These are phyloP conservation scores for Anguilla pacifica DNA, from an alignment of 2,797 vertebrate species.

Conservation along the genomic window DNA sequence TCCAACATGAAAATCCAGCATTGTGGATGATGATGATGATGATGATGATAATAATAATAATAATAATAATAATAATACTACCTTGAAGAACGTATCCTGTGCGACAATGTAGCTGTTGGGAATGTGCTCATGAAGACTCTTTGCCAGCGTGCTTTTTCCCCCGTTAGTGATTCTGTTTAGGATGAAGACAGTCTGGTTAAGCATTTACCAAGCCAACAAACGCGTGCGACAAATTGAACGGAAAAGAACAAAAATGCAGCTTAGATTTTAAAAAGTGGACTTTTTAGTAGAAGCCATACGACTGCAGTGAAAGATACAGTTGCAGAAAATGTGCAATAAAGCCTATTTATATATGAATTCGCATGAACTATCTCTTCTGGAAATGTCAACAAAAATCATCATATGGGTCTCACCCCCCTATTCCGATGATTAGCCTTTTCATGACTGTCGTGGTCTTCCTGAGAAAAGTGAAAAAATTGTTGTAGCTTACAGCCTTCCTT, in stretches of 20 bases:
- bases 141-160: constrained; percentile 87
- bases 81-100: constrained; percentile 94
- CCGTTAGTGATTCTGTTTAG: constrained; percentile 85
- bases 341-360: neutral
- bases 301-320: neutral
- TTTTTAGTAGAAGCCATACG: neutral
- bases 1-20: no score
- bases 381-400: neutral
- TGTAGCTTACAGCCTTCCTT: neutral
- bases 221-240: neutral
- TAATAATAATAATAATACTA: constrained; percentile 45
- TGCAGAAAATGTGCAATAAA: neutral
- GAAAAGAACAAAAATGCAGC: neutral
- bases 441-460: constrained; percentile 58
- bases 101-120: constrained; percentile 82
- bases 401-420: constrained; percentile 83
- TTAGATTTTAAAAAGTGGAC: neutral
- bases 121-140: constrained; percentile 75
- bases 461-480: neutral
- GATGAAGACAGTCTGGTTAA: constrained; percentile 22
- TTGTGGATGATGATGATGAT: neutral
- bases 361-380: no score
- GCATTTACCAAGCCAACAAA: neutral
- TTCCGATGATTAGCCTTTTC: constrained; percentile 83
- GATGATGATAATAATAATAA: neutral